Base-by-base conservation (phyloP, 1,140 invertebrate species). In the Steinernema khuongi region DNA sequence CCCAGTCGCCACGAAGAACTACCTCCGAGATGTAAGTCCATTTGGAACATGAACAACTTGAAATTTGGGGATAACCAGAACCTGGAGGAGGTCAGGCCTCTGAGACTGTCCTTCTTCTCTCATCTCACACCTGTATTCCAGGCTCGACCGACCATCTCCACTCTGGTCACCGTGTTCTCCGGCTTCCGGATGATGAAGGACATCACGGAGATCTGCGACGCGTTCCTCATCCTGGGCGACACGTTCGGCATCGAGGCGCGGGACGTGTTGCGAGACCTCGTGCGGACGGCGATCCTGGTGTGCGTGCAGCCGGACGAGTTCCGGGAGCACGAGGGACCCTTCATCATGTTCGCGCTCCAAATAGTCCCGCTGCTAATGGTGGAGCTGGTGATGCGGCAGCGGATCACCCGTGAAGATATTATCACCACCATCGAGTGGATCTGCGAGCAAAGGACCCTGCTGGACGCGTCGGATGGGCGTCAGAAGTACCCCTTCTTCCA, bases 161-260 rank as follows among this genome's bases (percentile, higher is more conserved):
- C 50, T 14, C 50, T 60, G 11, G 4, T 60, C 50, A 60, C 50
- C 11, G 50, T 60, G 11, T 60, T n/a, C 50, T 7, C 50, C 50
- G 22, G 50, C 7, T 60, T 60, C 50, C 50, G 50, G 26, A 60
- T 60, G 50, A 14, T 60, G 11, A 60, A 60, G 22, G 50, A 26
- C 50, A 22, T 60, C 26, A n/a, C 50, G 19, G 50, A 60, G 22
- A 60, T 60, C 50, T 60, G 50, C 22, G 50, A 60, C 50, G 50
- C 50, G 50, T 60, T 14, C 22, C 50, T 60, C 50, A 60, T 60
- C 4, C 50, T 60, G 2, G 50, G 7, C 14, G 50, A 60, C 50
- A 11, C 22, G 14, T 26, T 60, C 11, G 50, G 19, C 7, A 11
- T 60, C 50, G 26, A 4, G 7, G 50, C 14, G 4, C 50, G 11